Percentiles rank a stretch among this genome's conserved stretches.
phyloP scores from a whole-genome alignment of 2,797 vertebrate genomes.

The Benthosema pterotum region DNA sequence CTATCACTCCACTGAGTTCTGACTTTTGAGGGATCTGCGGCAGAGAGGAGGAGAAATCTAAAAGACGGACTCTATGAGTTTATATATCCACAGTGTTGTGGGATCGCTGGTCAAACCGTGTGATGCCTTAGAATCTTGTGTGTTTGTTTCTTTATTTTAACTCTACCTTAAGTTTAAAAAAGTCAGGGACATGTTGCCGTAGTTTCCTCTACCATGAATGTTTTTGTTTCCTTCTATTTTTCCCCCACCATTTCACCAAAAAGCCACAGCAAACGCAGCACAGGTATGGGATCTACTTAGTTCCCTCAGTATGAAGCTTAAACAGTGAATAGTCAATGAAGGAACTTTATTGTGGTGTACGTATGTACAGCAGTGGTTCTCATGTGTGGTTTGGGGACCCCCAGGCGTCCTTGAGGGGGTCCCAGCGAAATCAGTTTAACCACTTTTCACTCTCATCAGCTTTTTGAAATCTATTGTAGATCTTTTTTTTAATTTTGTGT shows the following conservation, averaged over 20 bases:
- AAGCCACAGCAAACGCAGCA: conserved; percentile 28
- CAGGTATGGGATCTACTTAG: neutral
- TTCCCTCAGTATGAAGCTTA: conserved; percentile 42
- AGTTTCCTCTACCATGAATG: conserved; percentile 17
- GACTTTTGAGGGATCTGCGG: conserved; percentile 44
- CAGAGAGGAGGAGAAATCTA: conserved; percentile 20
- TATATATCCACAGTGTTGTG: conserved; percentile 58
- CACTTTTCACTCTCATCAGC: too few species aligned
- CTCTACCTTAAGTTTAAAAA: conserved; percentile 35
- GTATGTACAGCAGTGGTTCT: too few species aligned
- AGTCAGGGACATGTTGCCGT: conserved; percentile 27
- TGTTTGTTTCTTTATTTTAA: conserved; percentile 19
- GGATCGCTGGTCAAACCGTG: conserved; percentile 65
- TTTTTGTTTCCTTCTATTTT: neutral
- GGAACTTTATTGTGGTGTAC: conserved; percentile 16
- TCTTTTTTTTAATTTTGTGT: too few species aligned
- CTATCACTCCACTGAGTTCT: conserved; percentile 1
- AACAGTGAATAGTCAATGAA: conserved; percentile 22
- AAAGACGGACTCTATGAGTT: conserved; percentile 75
- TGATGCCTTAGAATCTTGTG: conserved; percentile 73
- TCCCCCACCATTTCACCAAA: neutral
- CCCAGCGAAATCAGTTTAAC: too few species aligned
- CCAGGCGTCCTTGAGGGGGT: too few species aligned
- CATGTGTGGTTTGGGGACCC: too few species aligned
- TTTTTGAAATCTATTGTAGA: too few species aligned